phyloP scores from a whole-genome alignment of 2,113 vertebrate species.

The Myodes glareolus region DNA sequence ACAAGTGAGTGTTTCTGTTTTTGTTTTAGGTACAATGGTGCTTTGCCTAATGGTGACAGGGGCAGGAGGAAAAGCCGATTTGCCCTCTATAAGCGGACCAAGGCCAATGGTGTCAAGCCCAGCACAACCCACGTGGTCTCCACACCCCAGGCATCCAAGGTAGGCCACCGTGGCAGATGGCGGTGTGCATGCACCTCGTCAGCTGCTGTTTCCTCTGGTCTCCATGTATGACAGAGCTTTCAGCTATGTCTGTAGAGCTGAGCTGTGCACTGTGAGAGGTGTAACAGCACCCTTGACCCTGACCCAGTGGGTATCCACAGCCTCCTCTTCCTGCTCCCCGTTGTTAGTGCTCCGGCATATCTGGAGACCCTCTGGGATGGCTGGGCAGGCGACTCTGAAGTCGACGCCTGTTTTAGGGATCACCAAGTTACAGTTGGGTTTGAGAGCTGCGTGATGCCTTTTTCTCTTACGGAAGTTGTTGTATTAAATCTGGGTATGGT shows the following conservation, averaged over 20 bases:
- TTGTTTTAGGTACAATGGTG: slow-evolving; percentile 95
- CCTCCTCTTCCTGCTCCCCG: too few relatives aligned
- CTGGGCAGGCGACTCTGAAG: neutral
- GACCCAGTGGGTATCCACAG: neutral
- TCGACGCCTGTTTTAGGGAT: neutral
- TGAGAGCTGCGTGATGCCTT: neutral
- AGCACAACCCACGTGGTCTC: slow-evolving; percentile 96
- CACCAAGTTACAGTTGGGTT: neutral
- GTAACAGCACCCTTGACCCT: neutral
- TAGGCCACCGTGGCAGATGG: slow-evolving; percentile 74
- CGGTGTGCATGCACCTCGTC: neutral
- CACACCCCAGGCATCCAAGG: slow-evolving; percentile 96
- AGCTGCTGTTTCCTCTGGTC: neutral
- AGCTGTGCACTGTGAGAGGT: neutral
- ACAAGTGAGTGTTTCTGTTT: neutral
- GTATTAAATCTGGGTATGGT: slow-evolving; percentile 11
- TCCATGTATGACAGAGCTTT: neutral
- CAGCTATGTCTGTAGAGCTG: neutral
- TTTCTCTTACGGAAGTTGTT: slow-evolving; percentile 3
- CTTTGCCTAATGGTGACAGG: slow-evolving; percentile 95
- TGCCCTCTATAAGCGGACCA: slow-evolving; percentile 93
- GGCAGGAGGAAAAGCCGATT: slow-evolving; percentile 98
- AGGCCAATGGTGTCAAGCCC: slow-evolving; percentile 96
- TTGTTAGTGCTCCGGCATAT: neutral
- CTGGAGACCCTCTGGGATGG: neutral